phyloP scores from a whole-genome alignment of 2,797 vertebrate genomes.

The Cuniculus paca region DNA sequence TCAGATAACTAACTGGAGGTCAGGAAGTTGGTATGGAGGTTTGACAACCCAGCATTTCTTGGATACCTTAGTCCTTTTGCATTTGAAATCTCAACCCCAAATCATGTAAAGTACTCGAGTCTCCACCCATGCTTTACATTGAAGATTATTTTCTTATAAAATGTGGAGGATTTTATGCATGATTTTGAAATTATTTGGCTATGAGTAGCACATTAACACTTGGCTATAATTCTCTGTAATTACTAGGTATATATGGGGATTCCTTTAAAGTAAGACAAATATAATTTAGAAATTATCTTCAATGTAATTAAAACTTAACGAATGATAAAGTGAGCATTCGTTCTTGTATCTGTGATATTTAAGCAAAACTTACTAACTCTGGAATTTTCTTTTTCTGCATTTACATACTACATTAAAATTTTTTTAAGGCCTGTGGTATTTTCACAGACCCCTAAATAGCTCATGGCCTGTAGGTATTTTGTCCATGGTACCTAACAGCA shows the following conservation, averaged over 20 bases:
- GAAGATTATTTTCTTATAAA: not conserved
- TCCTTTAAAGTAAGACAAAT: not conserved
- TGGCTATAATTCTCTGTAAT: not conserved
- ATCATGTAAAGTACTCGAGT: not conserved
- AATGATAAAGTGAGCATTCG: not conserved
- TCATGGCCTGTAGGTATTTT: not conserved
- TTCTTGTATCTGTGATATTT: not conserved
- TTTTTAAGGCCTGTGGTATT: not conserved
- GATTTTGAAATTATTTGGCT: slow-evolving; percentile 18
- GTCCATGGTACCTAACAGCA: not conserved
- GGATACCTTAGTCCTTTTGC: not conserved
- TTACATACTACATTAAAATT: not conserved
- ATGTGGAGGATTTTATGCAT: not conserved
- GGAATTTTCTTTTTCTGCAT: not conserved
- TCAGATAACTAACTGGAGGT: not conserved
- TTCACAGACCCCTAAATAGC: not conserved
- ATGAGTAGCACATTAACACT: not conserved
- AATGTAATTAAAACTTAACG: not conserved
- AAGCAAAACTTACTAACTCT: slow-evolving; percentile 3
- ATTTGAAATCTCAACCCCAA: not conserved
- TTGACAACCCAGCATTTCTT: not conserved
- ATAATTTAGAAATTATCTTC: slow-evolving; percentile 14
- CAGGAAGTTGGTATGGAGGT: not conserved
- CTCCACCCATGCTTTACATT: not conserved
- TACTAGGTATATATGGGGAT: not conserved